Evolutionary conservation across 2,888 invertebrate genomes (phyloP), one percentile per base, ranked within the genome.

Genomic region (Leptinotarsa peninsularis): DNA sequence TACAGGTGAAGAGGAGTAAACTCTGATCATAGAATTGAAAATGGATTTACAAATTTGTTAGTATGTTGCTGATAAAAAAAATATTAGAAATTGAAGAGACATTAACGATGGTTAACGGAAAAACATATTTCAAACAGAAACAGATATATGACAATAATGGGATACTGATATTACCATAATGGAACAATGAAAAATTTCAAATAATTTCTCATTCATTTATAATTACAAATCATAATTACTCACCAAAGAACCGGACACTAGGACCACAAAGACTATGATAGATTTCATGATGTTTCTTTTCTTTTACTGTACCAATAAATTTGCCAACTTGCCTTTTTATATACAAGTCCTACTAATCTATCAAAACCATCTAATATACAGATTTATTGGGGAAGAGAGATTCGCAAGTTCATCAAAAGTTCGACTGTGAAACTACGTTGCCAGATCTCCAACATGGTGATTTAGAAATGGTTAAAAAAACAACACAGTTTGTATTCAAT

Each of bases 211-310:
- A 21, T 10, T 10, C 1, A n/a, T 18, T 54, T 15, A 14, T 27
- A 63, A 33, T 4, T 63, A 5, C 15, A 33, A 63, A 17, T 23
- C 15, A 33, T 63, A 33, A 4, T 17, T 2, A 33, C 63, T 63
- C 17, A 63, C 63, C 63, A 17, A 33, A 63, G n/a, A 63, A 33
- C 33, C 63, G 3, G n/a, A 15, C 3, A 63, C 43, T 63, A 63
- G n/a, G 43, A 27, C 63, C 43, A 43, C 63, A 13, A 63, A 63
- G 5, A 63, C n/a, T 33, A 63, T 17, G 33, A 63, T 33, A 18
- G 17, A 63, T 43, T 43, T 63, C 63, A 63, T 63, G 63, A 43
- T 63, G 27, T 33, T 63, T 63, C 63, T 33, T 63, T 63, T 43
- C 63, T 27, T n/a, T n/a, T 15, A 63, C 33, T 63, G 43, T 63